Evolutionary conservation across 2,888 invertebrate species (phyloP).

Genomic region (Craniophora ligustri): DNA sequence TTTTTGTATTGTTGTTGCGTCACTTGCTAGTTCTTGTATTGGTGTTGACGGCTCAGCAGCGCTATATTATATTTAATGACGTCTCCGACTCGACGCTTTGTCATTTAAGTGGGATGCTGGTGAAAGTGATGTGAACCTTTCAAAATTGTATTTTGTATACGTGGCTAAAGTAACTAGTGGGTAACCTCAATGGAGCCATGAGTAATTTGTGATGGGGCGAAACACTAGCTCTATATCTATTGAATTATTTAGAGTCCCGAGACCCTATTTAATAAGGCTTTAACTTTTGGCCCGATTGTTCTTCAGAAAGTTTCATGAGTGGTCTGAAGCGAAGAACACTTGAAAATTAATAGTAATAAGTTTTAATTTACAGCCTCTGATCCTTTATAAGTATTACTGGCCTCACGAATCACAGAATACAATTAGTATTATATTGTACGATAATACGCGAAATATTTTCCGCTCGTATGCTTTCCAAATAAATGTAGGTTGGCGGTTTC

Average conservation of each 20-base stretch:
- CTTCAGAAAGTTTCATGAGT: conserved; percentile 16
- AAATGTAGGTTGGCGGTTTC: conserved; percentile 44
- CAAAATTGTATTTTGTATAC: conserved; percentile 54
- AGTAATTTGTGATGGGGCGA: conserved; percentile 50
- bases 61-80: conserved; percentile 43
- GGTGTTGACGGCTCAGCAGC: conserved; percentile 28
- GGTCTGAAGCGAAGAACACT: conserved; percentile 15
- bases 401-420: conserved; percentile 4
- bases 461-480: conserved; percentile 42
- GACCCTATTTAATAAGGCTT: conserved; percentile 20
- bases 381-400: conserved; percentile 7
- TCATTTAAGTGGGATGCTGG: conserved; percentile 56
- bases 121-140: conserved; percentile 65
- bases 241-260: conserved; percentile 2
- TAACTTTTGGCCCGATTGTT: conserved; percentile 12
- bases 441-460: conserved; percentile 19
- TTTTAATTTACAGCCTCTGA: conserved; percentile 1
- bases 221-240: conserved; percentile 17
- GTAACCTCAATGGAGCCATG: conserved; percentile 64
- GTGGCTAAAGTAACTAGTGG: conserved; percentile 55
- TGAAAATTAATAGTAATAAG: conserved; percentile 20
- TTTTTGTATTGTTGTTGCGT: conserved; percentile 28
- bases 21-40: conserved; percentile 19
- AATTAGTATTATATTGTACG: conserved; percentile 16
- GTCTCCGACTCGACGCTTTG: conserved; percentile 32